phyloP scores from a whole-genome alignment of 2,888 invertebrate species.

The Achlya flavicornis region DNA sequence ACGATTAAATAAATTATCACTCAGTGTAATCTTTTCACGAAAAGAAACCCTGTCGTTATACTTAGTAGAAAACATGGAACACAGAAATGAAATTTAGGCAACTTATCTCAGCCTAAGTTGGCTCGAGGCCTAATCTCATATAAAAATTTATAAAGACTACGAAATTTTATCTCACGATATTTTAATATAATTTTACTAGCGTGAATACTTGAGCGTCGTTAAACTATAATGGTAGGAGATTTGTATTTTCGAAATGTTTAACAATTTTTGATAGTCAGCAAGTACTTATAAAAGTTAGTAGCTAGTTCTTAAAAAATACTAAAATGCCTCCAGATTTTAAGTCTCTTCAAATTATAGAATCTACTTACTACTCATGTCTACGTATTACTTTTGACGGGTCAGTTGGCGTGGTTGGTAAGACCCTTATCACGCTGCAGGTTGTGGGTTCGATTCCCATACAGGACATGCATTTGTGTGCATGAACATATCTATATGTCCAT shows the following conservation, averaged over 20 bases:
- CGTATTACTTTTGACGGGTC: too few species aligned
- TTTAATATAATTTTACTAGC: neutral
- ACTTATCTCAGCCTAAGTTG: neutral
- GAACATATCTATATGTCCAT: too few species aligned
- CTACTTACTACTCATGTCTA: too few species aligned
- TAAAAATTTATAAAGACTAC: neutral
- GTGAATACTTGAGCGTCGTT: neutral
- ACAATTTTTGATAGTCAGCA: too few species aligned
- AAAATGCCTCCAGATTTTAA: too few species aligned
- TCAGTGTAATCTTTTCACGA: neutral
- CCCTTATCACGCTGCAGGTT: too few species aligned
- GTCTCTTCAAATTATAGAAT: too few species aligned
- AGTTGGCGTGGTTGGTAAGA: too few species aligned
- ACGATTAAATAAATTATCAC: neutral
- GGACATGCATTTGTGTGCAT: too few species aligned
- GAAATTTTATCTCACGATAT: neutral
- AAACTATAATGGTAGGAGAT: neutral
- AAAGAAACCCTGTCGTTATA: neutral
- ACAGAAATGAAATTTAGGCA: neutral
- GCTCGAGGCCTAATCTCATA: neutral
- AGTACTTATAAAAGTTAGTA: neutral
- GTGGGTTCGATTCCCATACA: too few species aligned
- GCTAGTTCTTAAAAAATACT: too few species aligned
- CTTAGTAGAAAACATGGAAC: neutral
- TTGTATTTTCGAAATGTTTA: neutral